These are phyloP conservation scores for Odontesthes bonariensis DNA, from an alignment of 2,113 vertebrate species.

Conservation along the genomic window DNA sequence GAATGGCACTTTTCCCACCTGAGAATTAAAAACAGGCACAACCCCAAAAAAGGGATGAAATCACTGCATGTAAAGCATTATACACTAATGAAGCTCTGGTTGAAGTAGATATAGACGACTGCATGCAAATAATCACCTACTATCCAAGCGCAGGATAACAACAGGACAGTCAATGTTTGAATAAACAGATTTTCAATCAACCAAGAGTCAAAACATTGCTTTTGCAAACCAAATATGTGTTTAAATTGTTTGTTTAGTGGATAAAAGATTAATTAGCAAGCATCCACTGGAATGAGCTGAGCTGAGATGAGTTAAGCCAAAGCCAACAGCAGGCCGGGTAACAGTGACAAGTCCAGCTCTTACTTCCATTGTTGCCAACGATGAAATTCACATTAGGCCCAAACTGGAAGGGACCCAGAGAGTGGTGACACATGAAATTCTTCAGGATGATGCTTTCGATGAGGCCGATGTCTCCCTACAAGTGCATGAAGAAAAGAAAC, in stretches of 20 bases:
- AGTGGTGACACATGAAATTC: conserved; percentile 94
- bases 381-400: conserved; percentile 94
- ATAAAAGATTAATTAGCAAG: no score
- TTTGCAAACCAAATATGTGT: no score
- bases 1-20: conserved; percentile 94
- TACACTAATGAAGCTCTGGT: not conserved
- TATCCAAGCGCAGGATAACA: not conserved
- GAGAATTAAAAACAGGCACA: not conserved
- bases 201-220: not conserved
- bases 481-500: not conserved
- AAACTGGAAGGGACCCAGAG: conserved; percentile 90
- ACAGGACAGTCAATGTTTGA: not conserved
- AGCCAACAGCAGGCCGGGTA: not conserved
- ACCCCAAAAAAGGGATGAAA: not conserved
- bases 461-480: conserved; percentile 88
- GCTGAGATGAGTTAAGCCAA: not conserved
- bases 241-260: no score
- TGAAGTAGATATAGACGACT: not conserved
- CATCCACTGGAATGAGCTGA: no score
- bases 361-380: conserved; percentile 95
- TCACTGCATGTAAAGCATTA: conserved; percentile 1
- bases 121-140: conserved; percentile 15
- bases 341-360: conserved; percentile 51
- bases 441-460: conserved; percentile 91
- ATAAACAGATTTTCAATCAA: conserved; percentile 1